Percentiles rank a stretch among this genome's conserved stretches.
These are phyloP conservation scores for Drosophila neotestacea DNA, from an alignment of 2,888 invertebrate genomes.

Conservation along the genomic window DNA sequence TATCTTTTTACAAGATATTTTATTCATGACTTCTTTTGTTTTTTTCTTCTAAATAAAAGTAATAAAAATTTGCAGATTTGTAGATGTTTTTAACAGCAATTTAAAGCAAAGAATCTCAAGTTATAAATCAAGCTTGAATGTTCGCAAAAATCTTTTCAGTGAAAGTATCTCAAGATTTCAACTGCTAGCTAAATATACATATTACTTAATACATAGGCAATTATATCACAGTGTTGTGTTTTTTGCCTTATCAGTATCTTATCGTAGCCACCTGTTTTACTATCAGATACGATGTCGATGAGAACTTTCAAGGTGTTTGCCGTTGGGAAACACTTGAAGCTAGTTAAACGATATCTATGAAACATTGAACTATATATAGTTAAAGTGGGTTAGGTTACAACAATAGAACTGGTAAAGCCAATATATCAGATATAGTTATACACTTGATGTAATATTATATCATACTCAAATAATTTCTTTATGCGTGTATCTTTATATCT, in stretches of 20 bases:
- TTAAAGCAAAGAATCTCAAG: neutral
- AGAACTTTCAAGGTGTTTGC: slow-evolving; percentile 32
- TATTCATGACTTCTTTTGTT: too few relatives aligned
- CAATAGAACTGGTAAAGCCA: neutral
- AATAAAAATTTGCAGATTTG: neutral
- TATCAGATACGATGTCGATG: slow-evolving; percentile 33
- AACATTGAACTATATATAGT: slow-evolving; percentile 15
- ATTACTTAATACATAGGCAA: slow-evolving; percentile 29
- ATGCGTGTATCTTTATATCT: neutral
- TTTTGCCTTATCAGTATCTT: slow-evolving; percentile 42
- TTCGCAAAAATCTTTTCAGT: neutral
- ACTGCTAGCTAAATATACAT: neutral
- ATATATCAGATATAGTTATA: neutral
- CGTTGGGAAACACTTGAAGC: slow-evolving; percentile 22
- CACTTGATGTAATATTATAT: neutral
- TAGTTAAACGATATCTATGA: slow-evolving; percentile 20
- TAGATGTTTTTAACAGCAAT: too few relatives aligned
- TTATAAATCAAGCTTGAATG: neutral
- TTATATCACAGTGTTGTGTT: slow-evolving; percentile 10
- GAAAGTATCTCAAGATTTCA: slow-evolving; percentile 3
- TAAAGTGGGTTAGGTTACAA: neutral
- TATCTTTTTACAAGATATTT: too few relatives aligned
- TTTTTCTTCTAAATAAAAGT: too few relatives aligned
- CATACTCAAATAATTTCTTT: neutral
- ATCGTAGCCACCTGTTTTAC: slow-evolving; percentile 39